These are phyloP conservation scores for Scaptomyza parva DNA, from an alignment of 2,888 invertebrate species.

Conservation along the genomic window DNA sequence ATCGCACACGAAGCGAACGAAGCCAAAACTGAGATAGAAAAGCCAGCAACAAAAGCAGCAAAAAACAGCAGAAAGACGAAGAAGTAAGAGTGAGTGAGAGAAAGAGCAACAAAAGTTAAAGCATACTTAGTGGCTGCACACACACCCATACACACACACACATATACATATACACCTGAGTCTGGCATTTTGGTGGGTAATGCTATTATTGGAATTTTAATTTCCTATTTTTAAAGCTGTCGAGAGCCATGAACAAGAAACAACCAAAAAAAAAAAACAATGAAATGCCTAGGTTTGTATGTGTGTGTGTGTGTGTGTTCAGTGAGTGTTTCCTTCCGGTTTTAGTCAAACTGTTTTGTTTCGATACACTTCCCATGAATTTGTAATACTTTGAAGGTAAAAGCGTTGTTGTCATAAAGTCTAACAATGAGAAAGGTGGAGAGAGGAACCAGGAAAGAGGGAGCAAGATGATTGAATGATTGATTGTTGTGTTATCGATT, in stretches of 20 bases:
- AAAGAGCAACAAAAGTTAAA: slow-evolving; percentile 51
- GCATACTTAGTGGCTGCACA: slow-evolving; percentile 64
- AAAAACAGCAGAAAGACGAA: not conserved
- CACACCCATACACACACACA: slow-evolving; percentile 20
- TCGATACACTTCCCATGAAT: not conserved
- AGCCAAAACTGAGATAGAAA: slow-evolving; percentile 48
- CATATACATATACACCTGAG: slow-evolving; percentile 26
- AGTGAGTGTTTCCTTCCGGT: slow-evolving; percentile 64
- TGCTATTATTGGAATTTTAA: slow-evolving; percentile 79
- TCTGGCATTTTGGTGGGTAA: slow-evolving; percentile 29
- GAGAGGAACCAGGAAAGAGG: not conserved
- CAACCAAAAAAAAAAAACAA: slow-evolving; percentile 33
- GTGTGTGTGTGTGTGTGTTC: slow-evolving; percentile 21
- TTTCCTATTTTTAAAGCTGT: slow-evolving; percentile 77
- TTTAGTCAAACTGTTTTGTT: slow-evolving; percentile 35
- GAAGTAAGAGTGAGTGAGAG: not conserved
- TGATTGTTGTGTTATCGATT: too few relatives aligned
- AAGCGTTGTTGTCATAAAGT: not conserved
- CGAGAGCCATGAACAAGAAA: slow-evolving; percentile 25
- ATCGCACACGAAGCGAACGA: slow-evolving; percentile 57
- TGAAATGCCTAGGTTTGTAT: slow-evolving; percentile 27
- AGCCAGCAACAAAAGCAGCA: not conserved
- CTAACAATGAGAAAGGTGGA: not conserved
- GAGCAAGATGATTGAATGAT: too few relatives aligned
- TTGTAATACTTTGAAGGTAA: not conserved